phyloP scores from a whole-genome alignment of 2,888 invertebrate genomes.

The Thymelicus acteon region DNA sequence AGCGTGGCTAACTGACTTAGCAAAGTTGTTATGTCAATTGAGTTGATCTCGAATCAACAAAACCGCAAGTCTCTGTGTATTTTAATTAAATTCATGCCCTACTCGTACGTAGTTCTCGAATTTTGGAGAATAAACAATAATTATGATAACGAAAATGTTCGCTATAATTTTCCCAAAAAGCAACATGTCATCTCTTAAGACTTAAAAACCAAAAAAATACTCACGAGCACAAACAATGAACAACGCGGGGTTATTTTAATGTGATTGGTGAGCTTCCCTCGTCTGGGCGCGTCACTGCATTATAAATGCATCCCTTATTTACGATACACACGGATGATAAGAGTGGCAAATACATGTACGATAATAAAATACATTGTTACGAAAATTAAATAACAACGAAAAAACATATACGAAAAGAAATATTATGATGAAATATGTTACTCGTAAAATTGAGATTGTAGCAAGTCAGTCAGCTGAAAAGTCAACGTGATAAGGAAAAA shows the following conservation, averaged over 20 bases:
- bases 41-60: background rate
- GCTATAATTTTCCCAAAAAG: slow-evolving; percentile 19
- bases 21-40: too few relatives aligned
- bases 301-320: slow-evolving; percentile 72
- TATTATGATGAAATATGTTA: too few relatives aligned
- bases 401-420: too few relatives aligned
- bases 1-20: too few relatives aligned
- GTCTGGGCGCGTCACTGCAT: slow-evolving; percentile 70
- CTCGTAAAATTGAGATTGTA: too few relatives aligned
- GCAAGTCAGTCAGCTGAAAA: too few relatives aligned
- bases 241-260: slow-evolving; percentile 73
- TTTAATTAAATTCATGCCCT: background rate
- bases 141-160: background rate
- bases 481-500: too few relatives aligned
- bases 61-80: background rate
- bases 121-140: background rate
- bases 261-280: slow-evolving; percentile 72
- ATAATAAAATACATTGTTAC: too few relatives aligned
- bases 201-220: slow-evolving; percentile 40
- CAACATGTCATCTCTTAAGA: slow-evolving; percentile 31
- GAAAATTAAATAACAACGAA: too few relatives aligned
- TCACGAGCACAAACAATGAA: slow-evolving; percentile 53
- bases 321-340: slow-evolving; percentile 49
- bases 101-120: background rate
- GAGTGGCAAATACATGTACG: slow-evolving; percentile 11